phyloP scores from a whole-genome alignment of 1,140 invertebrate species.

The Apis mellifera region DNA sequence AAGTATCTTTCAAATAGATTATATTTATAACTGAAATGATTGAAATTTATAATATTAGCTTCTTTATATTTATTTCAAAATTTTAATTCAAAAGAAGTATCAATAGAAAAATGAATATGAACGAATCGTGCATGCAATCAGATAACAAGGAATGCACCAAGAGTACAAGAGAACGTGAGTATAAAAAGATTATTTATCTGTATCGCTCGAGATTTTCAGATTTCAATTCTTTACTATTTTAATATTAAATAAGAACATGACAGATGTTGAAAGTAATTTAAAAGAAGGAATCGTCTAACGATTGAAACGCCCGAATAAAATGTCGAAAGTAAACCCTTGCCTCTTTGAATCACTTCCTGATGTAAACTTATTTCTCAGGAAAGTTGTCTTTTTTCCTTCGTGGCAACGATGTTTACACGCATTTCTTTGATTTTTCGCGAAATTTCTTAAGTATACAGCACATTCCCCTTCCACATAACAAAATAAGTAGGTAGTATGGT shows the following conservation, averaged over 20 bases:
- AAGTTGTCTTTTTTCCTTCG: neutral
- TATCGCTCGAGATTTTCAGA: neutral
- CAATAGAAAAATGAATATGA: too few species aligned
- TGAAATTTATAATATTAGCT: too few species aligned
- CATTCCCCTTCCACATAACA: too few species aligned
- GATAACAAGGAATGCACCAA: neutral
- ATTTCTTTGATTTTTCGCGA: constrained; percentile 29
- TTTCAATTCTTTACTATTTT: neutral
- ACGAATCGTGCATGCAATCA: neutral
- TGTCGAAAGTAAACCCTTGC: neutral
- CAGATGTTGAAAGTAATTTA: constrained; percentile 1
- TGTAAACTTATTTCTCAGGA: constrained; percentile 14
- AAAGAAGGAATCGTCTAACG: neutral
- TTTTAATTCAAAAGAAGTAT: too few species aligned
- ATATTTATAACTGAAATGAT: too few species aligned
- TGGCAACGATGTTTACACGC: neutral
- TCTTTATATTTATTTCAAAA: too few species aligned
- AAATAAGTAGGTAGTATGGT: neutral
- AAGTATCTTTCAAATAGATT: too few species aligned
- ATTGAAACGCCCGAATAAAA: neutral
- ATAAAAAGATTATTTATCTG: neutral
- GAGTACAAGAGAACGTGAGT: neutral
- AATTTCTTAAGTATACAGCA: constrained; percentile 12
- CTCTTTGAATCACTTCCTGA: constrained; percentile 10
- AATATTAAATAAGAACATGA: neutral